Conservation (phyloP, 2,113 vertebrate species). For the Myotis brandtii region DNA sequence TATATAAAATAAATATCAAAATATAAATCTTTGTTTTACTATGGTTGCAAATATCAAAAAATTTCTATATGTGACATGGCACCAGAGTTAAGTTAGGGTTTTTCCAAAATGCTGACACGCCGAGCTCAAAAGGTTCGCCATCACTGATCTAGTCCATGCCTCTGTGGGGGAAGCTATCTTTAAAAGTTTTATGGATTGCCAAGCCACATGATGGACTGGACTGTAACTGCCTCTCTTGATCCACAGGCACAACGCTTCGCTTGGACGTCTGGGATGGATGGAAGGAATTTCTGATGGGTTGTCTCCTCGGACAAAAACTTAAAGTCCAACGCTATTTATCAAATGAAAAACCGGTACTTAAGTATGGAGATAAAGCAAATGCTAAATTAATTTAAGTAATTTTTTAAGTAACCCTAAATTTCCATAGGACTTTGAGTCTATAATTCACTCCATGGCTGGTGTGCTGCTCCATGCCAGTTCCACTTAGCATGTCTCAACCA, state of each 20-base stretch:
- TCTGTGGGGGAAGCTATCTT: neutral
- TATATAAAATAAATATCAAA: no score
- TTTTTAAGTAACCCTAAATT: neutral
- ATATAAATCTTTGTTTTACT: no score
- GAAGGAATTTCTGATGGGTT: constrained; percentile 86
- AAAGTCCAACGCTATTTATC: constrained; percentile 84
- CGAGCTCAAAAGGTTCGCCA: no score
- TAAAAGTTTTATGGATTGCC: neutral
- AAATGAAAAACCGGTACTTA: constrained; percentile 81
- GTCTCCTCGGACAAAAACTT: constrained; percentile 83
- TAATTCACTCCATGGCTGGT: neutral
- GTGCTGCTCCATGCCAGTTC: neutral
- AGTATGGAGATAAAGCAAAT: constrained; percentile 67
- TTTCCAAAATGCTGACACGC: no score
- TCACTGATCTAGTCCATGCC: neutral
- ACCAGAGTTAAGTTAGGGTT: no score
- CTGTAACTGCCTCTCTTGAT: neutral
- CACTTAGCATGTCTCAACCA: neutral
- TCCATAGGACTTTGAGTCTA: neutral
- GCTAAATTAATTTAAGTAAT: neutral
- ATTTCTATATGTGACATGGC: no score
- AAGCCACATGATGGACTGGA: neutral
- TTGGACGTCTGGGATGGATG: constrained; percentile 89
- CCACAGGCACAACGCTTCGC: constrained; percentile 82
- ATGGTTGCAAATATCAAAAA: no score